phyloP scores from a whole-genome alignment of 2,113 vertebrate genomes.

The Muntiacus muntjak region DNA sequence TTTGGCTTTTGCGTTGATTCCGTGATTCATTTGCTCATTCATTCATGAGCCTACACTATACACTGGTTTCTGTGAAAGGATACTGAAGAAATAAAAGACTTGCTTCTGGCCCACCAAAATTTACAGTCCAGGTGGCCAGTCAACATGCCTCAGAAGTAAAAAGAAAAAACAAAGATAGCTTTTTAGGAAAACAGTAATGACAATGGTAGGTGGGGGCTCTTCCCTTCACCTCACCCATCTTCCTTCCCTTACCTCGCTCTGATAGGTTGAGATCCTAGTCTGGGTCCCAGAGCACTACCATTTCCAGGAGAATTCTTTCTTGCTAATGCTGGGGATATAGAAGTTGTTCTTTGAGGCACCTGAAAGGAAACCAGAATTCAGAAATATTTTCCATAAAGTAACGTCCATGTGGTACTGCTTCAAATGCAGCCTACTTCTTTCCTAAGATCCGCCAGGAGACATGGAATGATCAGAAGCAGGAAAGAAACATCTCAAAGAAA shows the following conservation, averaged over 20 bases:
- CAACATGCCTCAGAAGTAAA: neutral
- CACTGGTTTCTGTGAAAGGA: neutral
- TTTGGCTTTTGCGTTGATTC: neutral
- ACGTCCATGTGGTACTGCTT: neutral
- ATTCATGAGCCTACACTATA: neutral
- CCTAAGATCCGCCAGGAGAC: neutral
- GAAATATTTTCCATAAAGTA: neutral
- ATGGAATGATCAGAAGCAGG: neutral
- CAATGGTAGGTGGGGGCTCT: fast-evolving
- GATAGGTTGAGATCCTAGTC: conserved; percentile 92
- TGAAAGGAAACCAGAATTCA: conserved; percentile 72
- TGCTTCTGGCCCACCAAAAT: neutral
- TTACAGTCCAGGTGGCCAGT: neutral
- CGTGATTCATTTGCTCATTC: neutral
- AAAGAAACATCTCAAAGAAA: neutral
- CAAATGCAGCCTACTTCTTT: neutral
- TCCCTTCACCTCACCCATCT: neutral
- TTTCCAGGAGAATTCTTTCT: conserved; percentile 97
- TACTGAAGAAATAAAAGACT: neutral
- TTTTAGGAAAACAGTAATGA: neutral
- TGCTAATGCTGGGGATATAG: conserved; percentile 96
- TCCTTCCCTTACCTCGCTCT: conserved; percentile 88
- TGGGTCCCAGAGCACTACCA: conserved; percentile 89
- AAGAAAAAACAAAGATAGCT: neutral
- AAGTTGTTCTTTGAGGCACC: conserved; percentile 99